Percentiles rank a stretch among this genome's conserved stretches.
Conservation (phyloP, 2,113 vertebrate species). For the Trogon melanurus region DNA sequence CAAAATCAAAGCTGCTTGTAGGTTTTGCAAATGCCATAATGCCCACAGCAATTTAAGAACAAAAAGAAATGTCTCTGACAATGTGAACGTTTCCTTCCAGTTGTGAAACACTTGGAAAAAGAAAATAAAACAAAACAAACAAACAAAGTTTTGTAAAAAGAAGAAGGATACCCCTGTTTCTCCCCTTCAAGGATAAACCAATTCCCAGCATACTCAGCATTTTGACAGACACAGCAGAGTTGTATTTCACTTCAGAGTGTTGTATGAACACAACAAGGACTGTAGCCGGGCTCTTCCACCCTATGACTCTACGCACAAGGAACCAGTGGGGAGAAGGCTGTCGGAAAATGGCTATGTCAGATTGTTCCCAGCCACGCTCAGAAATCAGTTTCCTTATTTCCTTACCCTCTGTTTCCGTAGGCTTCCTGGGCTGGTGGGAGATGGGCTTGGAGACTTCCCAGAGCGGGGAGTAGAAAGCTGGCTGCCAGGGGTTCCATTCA, state of each 20-base stretch:
- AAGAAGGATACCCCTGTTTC: not conserved
- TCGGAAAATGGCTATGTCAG: not conserved
- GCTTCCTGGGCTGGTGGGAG: constrained; percentile 95
- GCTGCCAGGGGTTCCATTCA: constrained; percentile 96
- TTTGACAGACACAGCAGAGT: constrained; percentile 8
- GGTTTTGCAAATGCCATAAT: not conserved
- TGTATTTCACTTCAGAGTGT: not conserved
- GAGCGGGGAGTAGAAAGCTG: constrained; percentile 96
- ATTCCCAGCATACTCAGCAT: not conserved
- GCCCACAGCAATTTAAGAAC: not conserved
- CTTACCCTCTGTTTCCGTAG: constrained; percentile 94
- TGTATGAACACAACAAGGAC: not conserved
- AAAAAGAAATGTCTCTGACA: not conserved
- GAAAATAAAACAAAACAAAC: not conserved
- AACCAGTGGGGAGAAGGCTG: not conserved
- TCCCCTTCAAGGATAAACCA: not conserved
- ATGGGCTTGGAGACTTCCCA: constrained; percentile 95
- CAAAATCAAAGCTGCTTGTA: not conserved
- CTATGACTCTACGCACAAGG: not conserved
- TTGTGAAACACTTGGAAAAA: not conserved
- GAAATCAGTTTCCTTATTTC: constrained; percentile 38
- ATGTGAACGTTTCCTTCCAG: not conserved
- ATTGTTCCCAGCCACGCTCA: constrained; percentile 4
- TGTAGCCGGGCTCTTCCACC: not conserved
- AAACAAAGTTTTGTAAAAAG: not conserved